These are phyloP conservation scores for Mya arenaria DNA, from an alignment of 1,140 invertebrate genomes.

Conservation along the genomic window DNA sequence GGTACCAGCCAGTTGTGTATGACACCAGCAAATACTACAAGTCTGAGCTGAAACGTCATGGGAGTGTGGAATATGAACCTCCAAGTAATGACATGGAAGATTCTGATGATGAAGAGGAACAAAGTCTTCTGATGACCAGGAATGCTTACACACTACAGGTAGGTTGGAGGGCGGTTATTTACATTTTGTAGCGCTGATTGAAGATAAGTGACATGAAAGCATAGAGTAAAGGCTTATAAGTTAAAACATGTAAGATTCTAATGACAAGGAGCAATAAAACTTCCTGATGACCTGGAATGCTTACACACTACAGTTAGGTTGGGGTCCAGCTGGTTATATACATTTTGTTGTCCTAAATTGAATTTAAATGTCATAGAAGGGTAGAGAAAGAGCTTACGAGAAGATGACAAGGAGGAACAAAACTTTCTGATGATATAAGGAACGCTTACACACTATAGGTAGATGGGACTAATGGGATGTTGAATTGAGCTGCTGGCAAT, in stretches of 20 bases:
- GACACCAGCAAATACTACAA: conserved; percentile 77
- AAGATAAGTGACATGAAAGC: conserved; percentile 73
- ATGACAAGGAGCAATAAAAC: conserved; percentile 72
- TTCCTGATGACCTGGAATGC: conserved; percentile 65
- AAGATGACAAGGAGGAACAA: conserved; percentile 71
- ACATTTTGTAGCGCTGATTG: too few species aligned
- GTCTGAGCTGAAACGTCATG: conserved; percentile 72
- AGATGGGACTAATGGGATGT: too few species aligned
- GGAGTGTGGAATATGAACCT: conserved; percentile 72
- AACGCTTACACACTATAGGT: conserved; percentile 70
- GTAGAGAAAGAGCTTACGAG: conserved; percentile 68
- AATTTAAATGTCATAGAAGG: conserved; percentile 71
- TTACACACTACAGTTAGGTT: conserved; percentile 62
- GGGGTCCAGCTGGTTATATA: too few species aligned
- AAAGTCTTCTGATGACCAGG: conserved; percentile 66
- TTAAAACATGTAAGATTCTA: conserved; percentile 64
- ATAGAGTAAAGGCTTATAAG: conserved; percentile 68
- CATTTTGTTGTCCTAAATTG: too few species aligned
- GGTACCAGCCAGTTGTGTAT: conserved; percentile 73
- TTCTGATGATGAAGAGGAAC: conserved; percentile 72
- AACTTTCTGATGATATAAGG: conserved; percentile 66
- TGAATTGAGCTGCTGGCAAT: too few species aligned
- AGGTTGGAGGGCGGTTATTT: too few species aligned
- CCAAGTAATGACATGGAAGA: conserved; percentile 61
- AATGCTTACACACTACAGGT: conserved; percentile 65